phyloP scores from a whole-genome alignment of 2,113 vertebrate genomes.

The Hymenochirus boettgeri region DNA sequence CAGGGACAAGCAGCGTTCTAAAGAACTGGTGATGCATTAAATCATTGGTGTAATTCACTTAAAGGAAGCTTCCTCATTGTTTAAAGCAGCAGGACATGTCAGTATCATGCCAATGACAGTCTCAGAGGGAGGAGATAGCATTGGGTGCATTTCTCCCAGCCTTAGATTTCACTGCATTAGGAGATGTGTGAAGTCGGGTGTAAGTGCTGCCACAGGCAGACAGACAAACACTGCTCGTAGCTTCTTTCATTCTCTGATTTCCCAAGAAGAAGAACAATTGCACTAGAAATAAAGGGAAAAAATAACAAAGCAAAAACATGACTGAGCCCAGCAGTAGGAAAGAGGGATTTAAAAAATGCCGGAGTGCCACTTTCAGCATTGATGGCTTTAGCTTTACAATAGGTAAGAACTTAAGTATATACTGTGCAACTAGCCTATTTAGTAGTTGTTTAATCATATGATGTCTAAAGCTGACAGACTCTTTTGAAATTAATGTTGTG shows the following conservation, averaged over 20 bases:
- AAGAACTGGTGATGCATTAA: constrained; percentile 19
- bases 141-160: constrained; percentile 37
- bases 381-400: constrained; percentile 96
- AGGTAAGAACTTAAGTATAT: constrained; percentile 73
- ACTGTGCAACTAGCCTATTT: too few relatives aligned
- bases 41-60: constrained; percentile 2
- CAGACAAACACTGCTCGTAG: constrained; percentile 34
- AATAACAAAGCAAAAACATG: constrained; percentile 61
- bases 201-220: constrained; percentile 45
- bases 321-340: constrained; percentile 79
- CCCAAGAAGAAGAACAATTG: constrained; percentile 8
- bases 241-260: constrained; percentile 10
- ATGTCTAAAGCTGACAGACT: neutral
- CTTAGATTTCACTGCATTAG: constrained; percentile 27
- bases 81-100: constrained; percentile 39
- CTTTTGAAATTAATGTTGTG: neutral
- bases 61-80: constrained; percentile 21
- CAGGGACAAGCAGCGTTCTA: neutral
- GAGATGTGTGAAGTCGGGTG: constrained; percentile 47
- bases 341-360: constrained; percentile 88
- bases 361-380: constrained; percentile 91
- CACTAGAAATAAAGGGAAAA: neutral
- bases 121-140: constrained; percentile 55
- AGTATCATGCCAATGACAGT: constrained; percentile 35
- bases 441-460: neutral